Evolutionary conservation across 2,888 invertebrate genomes (phyloP), one percentile per base, ranked within the genome.

Genomic region (Penaeus monodon): DNA sequence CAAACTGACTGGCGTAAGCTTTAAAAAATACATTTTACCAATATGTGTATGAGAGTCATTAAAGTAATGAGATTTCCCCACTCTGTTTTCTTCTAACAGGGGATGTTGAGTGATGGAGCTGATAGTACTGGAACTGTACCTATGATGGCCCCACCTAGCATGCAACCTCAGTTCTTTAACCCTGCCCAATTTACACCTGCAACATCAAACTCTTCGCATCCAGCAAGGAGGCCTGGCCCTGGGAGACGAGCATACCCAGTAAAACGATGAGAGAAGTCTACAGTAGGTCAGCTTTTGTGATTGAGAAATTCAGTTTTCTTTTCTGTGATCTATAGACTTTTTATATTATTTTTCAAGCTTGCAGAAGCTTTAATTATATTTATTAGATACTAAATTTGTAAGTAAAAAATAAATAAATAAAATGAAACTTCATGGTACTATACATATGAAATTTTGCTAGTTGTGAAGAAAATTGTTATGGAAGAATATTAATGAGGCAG

Each of bases 111-210:
- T 87, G 86, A 88, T 24, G 85, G 76, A 22, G 65, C 24, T 74
- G 85, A 79, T n/a, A 63, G 64, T 22, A 12, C 64, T 49, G 81
- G 81, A 38, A n/a, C 84, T 1, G 84, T 88, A n/a, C 88, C 88
- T 38, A 88, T 88, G 88, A 88, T 89, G 84, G 79, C 68, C 14
- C 84, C 84, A 17, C 84, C 84, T 65, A 66, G 63, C 66, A 84
- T 84, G 29, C 81, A 83, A 29, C 89, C 89, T 24, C 86, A 88
- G 85, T 89, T 89, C 73, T 88, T 89, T 74, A 85, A 89, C 83
- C 89, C 89, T 27, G 66, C 85, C 14, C 88, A 86, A 77, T 89
- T 89, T 73, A 78, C 79, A 17, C 76, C 85, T n/a, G 29, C 86
- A 27, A 27, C 73, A 44, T 27, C 63, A 73, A 27, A 44, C 49